Evolutionary conservation across 2,888 invertebrate genomes (phyloP), one percentile per base, ranked within the genome.

Genomic region (Drosophila testacea): DNA sequence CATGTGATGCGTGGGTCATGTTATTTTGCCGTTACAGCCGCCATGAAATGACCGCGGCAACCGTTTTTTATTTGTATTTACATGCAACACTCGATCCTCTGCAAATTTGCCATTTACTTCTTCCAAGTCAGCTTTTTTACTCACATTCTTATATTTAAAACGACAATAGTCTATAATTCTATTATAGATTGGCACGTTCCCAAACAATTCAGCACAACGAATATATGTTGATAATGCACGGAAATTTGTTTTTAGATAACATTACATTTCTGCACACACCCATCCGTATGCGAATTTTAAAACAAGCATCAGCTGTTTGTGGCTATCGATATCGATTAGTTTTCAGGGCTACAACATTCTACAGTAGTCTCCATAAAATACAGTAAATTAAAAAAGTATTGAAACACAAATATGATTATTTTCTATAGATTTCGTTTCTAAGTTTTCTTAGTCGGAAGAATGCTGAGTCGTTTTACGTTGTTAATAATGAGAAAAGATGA

Each of bases 301-400:
- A 39, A 30, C 7, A n/a, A 22, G 7, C 10, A 30, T 30, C 76
- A 74, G 70, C 70, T 74, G 76, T 34, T 70, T 11, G 3, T 1
- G 5, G 2, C 5, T 69, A 54, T 65, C 46, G 39, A 39, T 57
- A 73, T 41, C 67, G 51, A 16, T 34, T 36, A 0, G 22, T 13
- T 27, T 4, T 11, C 4, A 7, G 2, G 2, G 10, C 32, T 32
- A 6, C 32, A 32, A 6, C 9, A 30, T 32, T 7, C 22, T 22
- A 22, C 22, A 22, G 22, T 22, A 22, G 22, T 22, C 22, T 22
- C 22, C 22, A 22, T 22, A 22, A 2, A 22, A 22, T 22, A 22
- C 22, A 22, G 22, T 22, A 22, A 3, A 22, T 22, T 22, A 22
- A 22, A 22, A 22, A 22, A 22, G 22, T 22, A 22, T 22, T 22